Percentiles rank a stretch among this genome's conserved stretches.
Conservation (phyloP, 2,888 invertebrate species). For the Aphrophora alni region DNA sequence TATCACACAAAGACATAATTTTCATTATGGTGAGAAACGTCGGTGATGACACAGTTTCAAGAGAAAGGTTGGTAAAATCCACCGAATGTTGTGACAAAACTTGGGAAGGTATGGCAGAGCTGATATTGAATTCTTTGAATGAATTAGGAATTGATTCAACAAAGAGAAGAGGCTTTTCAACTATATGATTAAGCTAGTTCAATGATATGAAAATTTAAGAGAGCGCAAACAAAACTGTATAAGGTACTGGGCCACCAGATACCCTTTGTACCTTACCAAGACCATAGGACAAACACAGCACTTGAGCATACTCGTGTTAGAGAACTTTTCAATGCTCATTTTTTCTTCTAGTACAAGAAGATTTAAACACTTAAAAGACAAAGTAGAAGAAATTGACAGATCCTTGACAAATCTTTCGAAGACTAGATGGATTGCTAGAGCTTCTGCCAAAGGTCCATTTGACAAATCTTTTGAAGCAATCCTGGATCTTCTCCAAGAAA, state of each 20-base stretch:
- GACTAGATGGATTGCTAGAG: slow-evolving; percentile 29
- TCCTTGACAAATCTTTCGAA: neutral
- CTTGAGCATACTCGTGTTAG: slow-evolving; percentile 26
- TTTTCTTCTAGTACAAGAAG: slow-evolving; percentile 32
- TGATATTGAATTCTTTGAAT: slow-evolving; percentile 22
- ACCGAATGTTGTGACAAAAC: slow-evolving; percentile 28
- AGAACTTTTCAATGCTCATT: slow-evolving; percentile 33
- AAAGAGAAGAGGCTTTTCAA: slow-evolving; percentile 35
- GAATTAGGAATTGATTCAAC: slow-evolving; percentile 14
- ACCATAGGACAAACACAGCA: slow-evolving; percentile 31
- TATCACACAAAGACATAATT: too few relatives aligned
- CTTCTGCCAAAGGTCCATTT: neutral
- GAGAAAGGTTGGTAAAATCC: slow-evolving; percentile 25
- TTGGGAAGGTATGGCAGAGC: slow-evolving; percentile 20
- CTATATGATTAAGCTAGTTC: slow-evolving; percentile 32
- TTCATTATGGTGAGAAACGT: too few relatives aligned
- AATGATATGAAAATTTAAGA: slow-evolving; percentile 36
- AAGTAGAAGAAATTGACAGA: slow-evolving; percentile 17
- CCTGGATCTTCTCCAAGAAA: neutral
- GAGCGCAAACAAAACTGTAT: slow-evolving; percentile 31
- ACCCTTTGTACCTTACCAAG: slow-evolving; percentile 34
- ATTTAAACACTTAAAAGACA: slow-evolving; percentile 14
- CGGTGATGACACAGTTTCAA: too few relatives aligned
- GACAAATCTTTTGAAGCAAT: neutral
- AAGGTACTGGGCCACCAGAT: slow-evolving; percentile 25